Conservation (phyloP, 1,140 invertebrate genomes). For the Cephus cinctus region DNA sequence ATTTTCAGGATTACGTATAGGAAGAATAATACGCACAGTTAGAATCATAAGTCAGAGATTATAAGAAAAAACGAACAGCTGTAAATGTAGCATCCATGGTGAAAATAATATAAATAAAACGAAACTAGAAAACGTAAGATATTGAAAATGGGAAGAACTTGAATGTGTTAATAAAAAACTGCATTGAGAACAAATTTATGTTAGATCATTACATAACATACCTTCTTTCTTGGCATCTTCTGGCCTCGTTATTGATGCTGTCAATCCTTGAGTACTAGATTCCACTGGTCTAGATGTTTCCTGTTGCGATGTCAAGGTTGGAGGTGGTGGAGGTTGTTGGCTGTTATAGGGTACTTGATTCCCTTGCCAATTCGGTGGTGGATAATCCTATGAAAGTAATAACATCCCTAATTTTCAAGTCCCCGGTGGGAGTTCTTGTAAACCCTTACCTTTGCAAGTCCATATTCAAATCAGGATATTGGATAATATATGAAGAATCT, state of each 20-base stretch:
- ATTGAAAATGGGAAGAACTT: no score
- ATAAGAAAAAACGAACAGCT: neutral
- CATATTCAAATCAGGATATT: constrained; percentile 32
- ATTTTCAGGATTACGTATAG: constrained; percentile 14
- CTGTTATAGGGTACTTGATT: constrained; percentile 47
- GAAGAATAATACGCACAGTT: neutral
- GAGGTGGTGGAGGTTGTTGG: constrained; percentile 44
- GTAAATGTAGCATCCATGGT: neutral
- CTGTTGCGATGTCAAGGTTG: constrained; percentile 27
- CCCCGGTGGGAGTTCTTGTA: constrained; percentile 19
- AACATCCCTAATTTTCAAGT: constrained; percentile 16
- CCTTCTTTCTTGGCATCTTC: constrained; percentile 56
- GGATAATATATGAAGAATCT: constrained; percentile 32
- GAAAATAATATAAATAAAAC: constrained; percentile 7
- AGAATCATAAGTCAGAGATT: neutral
- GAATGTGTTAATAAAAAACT: no score
- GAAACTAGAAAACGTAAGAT: neutral
- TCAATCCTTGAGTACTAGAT: constrained; percentile 27
- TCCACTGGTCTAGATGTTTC: constrained; percentile 36
- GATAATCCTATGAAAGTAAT: constrained; percentile 45
- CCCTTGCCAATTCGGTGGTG: constrained; percentile 48
- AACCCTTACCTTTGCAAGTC: constrained; percentile 40
- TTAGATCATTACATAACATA: constrained; percentile 18
- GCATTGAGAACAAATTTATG: neutral
- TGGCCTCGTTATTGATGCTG: constrained; percentile 35